Base-by-base conservation (phyloP, 2,888 invertebrate genomes). In the Caenorhabditis sp. region DNA sequence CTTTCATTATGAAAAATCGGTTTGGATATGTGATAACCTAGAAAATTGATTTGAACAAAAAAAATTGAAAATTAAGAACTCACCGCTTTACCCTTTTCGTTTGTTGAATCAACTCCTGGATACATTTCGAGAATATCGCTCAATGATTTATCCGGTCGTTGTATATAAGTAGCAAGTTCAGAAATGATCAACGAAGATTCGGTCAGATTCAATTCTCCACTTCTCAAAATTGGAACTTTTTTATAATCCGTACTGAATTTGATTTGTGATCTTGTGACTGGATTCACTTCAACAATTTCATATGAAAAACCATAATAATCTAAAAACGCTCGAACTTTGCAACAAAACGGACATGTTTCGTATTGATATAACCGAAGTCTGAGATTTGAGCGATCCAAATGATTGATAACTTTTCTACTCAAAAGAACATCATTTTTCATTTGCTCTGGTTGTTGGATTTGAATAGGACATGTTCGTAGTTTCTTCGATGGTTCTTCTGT, bases 161-260 rank as follows among this genome's bases (percentile, higher is more conserved):
- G 88, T 37, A 95, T 88, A 86, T 92, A 92, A 0, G 95, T 93
- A 58, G 93, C 92, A 62, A 99, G 88, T 0, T 93, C 75, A 5
- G 97, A 97, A 82, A 97, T 92, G 64, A 99, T 96, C 88, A 95
- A 93, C 23, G 94, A 92, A 78, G 97, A 97, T 88, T 99, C 99
- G 83, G 93, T 92, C 67, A 99, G 89, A 89, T 95, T 94, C 91
- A 72, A 62, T 26, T 82, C 59, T 58, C 82, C 75, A 17, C 67
- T 62, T 17, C 75, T 62, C n/a, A 86, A 37, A 58, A 86, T 81
- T 17, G 86, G 85, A 10, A 86, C 97, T 91, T 99, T 99, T 88
- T 93, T 94, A 87, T 97, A 95, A 19, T 73, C 79, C 0, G 77
- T 77, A 0, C 96, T 94, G 94, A 97, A 97, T 88, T 93, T 93